A percentile compares a stretch with the other conserved stretches of the same genome.
phyloP scores from a whole-genome alignment of 2,888 invertebrate species.

The Caenorhabditis sp. region DNA sequence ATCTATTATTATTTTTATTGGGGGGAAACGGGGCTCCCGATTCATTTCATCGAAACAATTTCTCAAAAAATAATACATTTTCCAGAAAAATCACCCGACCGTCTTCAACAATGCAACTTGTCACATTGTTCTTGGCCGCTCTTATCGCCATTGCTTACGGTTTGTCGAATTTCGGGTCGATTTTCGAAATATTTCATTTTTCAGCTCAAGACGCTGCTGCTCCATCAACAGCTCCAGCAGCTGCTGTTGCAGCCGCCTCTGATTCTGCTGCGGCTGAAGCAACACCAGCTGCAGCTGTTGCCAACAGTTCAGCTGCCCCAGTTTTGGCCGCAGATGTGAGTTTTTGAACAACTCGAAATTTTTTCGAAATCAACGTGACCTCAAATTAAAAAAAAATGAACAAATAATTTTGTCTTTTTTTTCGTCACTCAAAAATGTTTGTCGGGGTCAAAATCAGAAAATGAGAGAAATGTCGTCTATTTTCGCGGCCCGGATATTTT shows the following conservation, averaged over 20 bases:
- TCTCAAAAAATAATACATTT: slow-evolving; percentile 11
- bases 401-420: too few species aligned
- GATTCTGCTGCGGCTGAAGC: background rate
- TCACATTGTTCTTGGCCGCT: background rate
- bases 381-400: too few species aligned
- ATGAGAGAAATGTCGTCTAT: too few species aligned
- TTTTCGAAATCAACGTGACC: too few species aligned
- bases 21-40: background rate
- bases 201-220: background rate
- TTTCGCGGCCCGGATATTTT: too few species aligned
- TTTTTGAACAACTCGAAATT: background rate
- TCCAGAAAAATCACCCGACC: slow-evolving; percentile 4
- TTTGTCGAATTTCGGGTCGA: too few species aligned
- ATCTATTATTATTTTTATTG: background rate
- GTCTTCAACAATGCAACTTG: background rate
- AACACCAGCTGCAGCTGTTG: background rate
- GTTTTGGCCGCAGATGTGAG: background rate
- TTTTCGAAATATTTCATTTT: background rate
- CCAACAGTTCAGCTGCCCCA: background rate
- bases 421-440: too few species aligned
- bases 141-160: background rate
- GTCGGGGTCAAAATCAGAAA: too few species aligned
- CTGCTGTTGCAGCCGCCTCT: background rate
- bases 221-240: background rate
- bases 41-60: background rate